phyloP scores from a whole-genome alignment of 1,140 invertebrate genomes.

The Bacillus rossius region DNA sequence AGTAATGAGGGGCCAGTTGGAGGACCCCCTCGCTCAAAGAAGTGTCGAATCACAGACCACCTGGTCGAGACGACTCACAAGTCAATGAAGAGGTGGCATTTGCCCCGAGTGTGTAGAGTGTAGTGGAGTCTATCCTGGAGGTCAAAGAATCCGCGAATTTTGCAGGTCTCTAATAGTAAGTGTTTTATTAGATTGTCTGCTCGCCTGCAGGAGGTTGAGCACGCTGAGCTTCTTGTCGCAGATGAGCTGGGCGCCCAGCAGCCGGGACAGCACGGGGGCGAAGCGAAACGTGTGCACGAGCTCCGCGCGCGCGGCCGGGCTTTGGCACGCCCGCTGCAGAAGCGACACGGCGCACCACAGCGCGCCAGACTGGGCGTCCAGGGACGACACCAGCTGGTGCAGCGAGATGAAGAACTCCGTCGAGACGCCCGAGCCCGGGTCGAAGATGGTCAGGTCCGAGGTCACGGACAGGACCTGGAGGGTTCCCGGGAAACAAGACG shows the following conservation, averaged over 20 bases:
- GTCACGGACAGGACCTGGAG: conserved; percentile 45
- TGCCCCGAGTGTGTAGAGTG: no score
- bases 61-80: no score
- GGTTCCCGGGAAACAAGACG: conserved; percentile 9
- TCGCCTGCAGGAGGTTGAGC: conserved; percentile 49
- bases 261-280: conserved; percentile 52
- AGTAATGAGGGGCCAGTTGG: no score
- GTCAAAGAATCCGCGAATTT: no score
- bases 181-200: no score
- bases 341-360: conserved; percentile 56
- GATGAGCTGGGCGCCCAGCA: conserved; percentile 47
- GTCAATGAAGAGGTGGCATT: no score
- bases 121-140: no score
- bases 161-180: no score
- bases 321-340: conserved; percentile 52
- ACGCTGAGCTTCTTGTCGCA: conserved; percentile 49
- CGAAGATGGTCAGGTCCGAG: conserved; percentile 47
- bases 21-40: no score
- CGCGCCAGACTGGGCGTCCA: conserved; percentile 35
- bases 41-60: no score
- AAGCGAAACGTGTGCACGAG: conserved; percentile 64
- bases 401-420: conserved; percentile 50
- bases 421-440: conserved; percentile 42
- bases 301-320: conserved; percentile 49
- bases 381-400: conserved; percentile 39